Base-by-base conservation (phyloP, 2,888 invertebrate species). In the Dasysyrphus tricinctus region DNA sequence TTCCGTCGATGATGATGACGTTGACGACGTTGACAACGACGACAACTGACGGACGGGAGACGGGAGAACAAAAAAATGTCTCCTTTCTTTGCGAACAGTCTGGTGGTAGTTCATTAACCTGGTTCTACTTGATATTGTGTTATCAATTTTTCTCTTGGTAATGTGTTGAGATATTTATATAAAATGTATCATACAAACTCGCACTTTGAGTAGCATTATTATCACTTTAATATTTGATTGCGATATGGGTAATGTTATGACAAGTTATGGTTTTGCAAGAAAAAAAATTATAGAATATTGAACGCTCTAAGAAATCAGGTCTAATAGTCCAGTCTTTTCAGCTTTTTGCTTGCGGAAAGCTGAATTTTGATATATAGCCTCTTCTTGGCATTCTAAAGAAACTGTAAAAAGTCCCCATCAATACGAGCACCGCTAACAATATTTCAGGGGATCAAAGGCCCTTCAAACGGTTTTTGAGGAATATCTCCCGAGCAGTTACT, bases 21-120 rank as follows among this genome's bases (percentile, higher is more conserved):
- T 7, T 16, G 16, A 12, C 6, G 16, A 5, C 3, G 54, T 5
- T 19, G 39, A 24, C 24, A 14, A 24, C 8, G 19, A 7, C 19
- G 24, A 61, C 3, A 12, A 39, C 39, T 8, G 54, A 54, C 8
- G 54, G 14, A 32, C n/a, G 7, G 32, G 34, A 9, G 7, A 61
- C 5, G 39, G 7, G 3, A 42, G 24, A 24, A 32, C 14, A 11
- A 51, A 24, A 11, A 14, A 39, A 16, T 39, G 37, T 61, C 39
- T 39, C 42, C 19, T 24, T 47, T 34, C 29, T 47, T 29, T 44
- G 32, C 29, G 2, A 29, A 19, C 24, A 32, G 65, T 44, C 63
- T 63, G 44, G 61, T 63, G 44, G 61, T 69, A 70, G 80, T 75
- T 75, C 65, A 79, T 70, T 57, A 75, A 83, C 79, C 61, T 80